A percentile compares a stretch with the other conserved stretches of the same genome.
Conservation (phyloP, 2,113 vertebrate genomes). For the Budorcas taxicolor region DNA sequence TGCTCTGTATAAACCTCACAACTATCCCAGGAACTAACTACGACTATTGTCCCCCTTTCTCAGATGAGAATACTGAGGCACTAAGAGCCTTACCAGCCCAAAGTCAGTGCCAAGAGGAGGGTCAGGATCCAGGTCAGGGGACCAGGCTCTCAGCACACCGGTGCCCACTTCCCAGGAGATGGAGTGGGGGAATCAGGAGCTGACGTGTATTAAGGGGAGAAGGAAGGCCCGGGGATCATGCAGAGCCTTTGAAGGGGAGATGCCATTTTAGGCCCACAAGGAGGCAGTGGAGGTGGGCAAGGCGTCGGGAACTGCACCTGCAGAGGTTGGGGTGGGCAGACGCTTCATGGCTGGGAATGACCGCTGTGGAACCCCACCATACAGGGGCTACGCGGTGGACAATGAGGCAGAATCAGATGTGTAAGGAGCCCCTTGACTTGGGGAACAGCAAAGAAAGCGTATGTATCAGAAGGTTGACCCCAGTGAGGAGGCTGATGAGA, state of each 20-base stretch:
- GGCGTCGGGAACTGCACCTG: fast-evolving
- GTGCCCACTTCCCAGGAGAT: neutral
- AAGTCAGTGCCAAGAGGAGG: neutral
- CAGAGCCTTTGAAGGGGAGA: neutral
- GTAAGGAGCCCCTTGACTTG: neutral
- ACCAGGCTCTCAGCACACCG: neutral
- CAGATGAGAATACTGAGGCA: neutral
- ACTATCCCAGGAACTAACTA: neutral
- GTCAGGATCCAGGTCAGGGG: neutral
- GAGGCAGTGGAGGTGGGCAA: neutral
- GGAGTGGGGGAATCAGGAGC: neutral
- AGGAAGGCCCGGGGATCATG: neutral
- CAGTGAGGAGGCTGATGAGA: neutral
- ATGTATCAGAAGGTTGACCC: neutral
- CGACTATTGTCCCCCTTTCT: neutral
- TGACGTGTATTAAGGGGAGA: neutral
- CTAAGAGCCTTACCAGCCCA: neutral
- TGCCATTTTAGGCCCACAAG: neutral
- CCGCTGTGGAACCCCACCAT: neutral
- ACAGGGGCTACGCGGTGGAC: neutral
- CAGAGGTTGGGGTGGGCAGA: neutral
- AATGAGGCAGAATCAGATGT: neutral
- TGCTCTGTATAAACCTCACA: neutral
- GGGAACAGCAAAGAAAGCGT: neutral
- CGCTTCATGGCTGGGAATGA: neutral